Base-by-base conservation (phyloP, 2,113 vertebrate genomes). In the Hydrochoerus hydrochaeris region DNA sequence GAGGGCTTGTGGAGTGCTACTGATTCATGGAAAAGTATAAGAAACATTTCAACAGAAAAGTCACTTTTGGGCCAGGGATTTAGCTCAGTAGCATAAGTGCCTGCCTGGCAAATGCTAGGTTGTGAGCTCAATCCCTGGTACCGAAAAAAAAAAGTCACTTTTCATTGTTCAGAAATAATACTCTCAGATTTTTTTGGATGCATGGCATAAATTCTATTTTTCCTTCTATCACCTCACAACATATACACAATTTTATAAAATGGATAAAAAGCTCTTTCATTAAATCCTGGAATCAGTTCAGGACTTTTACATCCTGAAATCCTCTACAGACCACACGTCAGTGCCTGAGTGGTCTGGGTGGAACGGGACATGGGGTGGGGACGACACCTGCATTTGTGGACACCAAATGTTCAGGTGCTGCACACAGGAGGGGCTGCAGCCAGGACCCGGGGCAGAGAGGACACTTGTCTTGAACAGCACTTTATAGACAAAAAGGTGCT, bases 341-440 rank as follows among this genome's bases (percentile, higher is more conserved):
- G 30, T 22, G 24, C 32, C 49, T 85, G 85, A 44, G 0, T 60
- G 46, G 22, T 69, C 49, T 24, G 0, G 14, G 19, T 14, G 7
- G 49, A 16, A 63, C 52, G 44, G 19, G 3, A 9, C 32, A 1
- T 4, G 46, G 58, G 85, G 77, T 44, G 44, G 75, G 28, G 13
- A 3, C 32, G 26, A 5, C 9, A 1, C 11, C 7, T 28, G 54
- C 26, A 17, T 13, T 2, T 0, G 0, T 38, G 0, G 38, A 69
- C 19, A 5, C 44, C 20, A 63, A 1, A 58, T 0, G 2, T 38
- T 6, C 52, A 62, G 80, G 58, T 13, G 1, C 49, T 83, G 62
- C 91, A 32, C 0, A 1, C 1, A 41, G 11, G 41, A 46, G 22
- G 1, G 65, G 44, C 28, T 16, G 12, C 26, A 73, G 52, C 91